Base-by-base conservation (phyloP, 2,888 invertebrate species). In the Anoncus sp. region DNA sequence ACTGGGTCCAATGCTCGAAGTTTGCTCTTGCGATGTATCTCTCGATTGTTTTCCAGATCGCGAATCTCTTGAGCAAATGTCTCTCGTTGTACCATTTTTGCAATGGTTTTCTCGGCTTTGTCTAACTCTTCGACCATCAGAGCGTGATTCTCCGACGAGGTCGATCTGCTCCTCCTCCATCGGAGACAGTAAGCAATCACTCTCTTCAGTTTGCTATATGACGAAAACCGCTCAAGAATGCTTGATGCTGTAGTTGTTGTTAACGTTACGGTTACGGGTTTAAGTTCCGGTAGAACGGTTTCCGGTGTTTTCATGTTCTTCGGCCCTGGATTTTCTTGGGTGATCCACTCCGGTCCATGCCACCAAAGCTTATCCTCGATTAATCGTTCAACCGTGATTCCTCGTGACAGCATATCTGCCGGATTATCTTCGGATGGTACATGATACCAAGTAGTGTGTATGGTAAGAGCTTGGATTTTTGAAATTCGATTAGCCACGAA, bases 351-450 rank as follows among this genome's bases (percentile, higher is more conserved):
- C n/a, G 79, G 76, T 12, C 81, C 79, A 51, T 79, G 38, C 75
- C 79, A 82, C 77, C 78, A 77, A 1, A 81, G 65, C 1, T 27
- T 20, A 5, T 63, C 51, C 6, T 65, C 7, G 16, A 27, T 24
- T 12, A 72, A 55, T 10, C 60, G 22, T 1, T 71, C 60, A 6
- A 67, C 51, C 2, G 57, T 38, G 9, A 47, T 63, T 1, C 80
- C 79, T 35, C 81, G 31, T 5, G 82, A 81, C 10, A 80, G 7
- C 14, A 79, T 20, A 24, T 82, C 82, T 1, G 81, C 82, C 6
- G 82, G 82, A 24, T 81, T 82, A 10, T 81, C 75, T 27, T 51
- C 59, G 0, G 80, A 77, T 9, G 77, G 73, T 4, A 81, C 80
- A 31, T 82, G 79, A 2, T 22, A 20, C 82, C 79, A 79, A 0